Evolutionary conservation across 1,140 invertebrate species (phyloP).

Genomic region (Ooceraea biroi): DNA sequence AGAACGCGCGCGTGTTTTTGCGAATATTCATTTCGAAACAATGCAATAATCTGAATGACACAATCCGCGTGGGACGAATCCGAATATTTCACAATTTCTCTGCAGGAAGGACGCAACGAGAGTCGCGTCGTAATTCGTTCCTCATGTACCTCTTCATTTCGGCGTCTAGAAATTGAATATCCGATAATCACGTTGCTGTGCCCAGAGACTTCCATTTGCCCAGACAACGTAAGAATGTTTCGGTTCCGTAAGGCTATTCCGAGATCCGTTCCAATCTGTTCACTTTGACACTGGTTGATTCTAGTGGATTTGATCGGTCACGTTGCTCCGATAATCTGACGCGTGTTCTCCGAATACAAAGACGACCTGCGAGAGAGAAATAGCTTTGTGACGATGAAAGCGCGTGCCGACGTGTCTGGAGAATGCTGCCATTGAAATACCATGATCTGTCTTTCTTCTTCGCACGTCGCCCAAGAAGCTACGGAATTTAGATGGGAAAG

Average conservation of each 20-base stretch:
- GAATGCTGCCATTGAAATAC: slow-evolving; percentile 41
- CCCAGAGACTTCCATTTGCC: too few species aligned
- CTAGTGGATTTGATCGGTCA: slow-evolving; percentile 34
- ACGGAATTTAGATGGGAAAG: slow-evolving; percentile 57
- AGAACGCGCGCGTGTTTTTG: neutral
- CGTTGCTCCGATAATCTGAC: slow-evolving; percentile 47
- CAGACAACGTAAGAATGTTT: neutral
- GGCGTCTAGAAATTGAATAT: slow-evolving; percentile 2
- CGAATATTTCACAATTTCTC: slow-evolving; percentile 22
- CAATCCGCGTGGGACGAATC: too few species aligned
- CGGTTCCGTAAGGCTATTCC: neutral
- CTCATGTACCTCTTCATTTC: neutral
- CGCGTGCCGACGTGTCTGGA: slow-evolving; percentile 22
- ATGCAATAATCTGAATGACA: neutral
- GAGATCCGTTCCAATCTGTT: neutral
- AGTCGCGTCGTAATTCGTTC: neutral
- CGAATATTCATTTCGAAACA: slow-evolving; percentile 7
- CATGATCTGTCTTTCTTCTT: slow-evolving; percentile 54
- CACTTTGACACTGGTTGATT: slow-evolving; percentile 42
- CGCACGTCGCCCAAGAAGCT: slow-evolving; percentile 43
- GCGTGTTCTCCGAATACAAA: slow-evolving; percentile 55
- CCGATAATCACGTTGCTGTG: neutral
- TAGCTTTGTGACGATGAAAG: slow-evolving; percentile 43
- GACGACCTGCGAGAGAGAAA: slow-evolving; percentile 26
- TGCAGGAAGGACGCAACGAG: neutral